Percentiles rank a stretch among this genome's conserved stretches.
These are phyloP conservation scores for Panorpa germanica DNA, from an alignment of 2,888 invertebrate species.

Conservation along the genomic window DNA sequence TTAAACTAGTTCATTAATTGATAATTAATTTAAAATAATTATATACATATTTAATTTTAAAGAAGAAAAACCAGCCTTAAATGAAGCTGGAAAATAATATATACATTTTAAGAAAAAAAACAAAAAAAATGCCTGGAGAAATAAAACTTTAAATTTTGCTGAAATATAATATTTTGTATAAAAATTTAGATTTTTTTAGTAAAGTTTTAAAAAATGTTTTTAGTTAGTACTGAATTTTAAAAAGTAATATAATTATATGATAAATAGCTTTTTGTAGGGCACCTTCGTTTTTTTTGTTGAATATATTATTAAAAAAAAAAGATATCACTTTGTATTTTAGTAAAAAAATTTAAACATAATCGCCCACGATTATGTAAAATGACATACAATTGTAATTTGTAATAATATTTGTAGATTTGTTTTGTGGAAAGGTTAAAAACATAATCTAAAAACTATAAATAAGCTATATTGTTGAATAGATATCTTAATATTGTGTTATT, in stretches of 20 bases:
- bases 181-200: constrained; percentile 8
- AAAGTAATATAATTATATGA: constrained; percentile 5
- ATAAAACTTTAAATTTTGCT: constrained; percentile 12
- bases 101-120: constrained; percentile 10
- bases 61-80: too few species aligned
- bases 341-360: constrained; percentile 8
- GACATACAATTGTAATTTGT: constrained; percentile 12
- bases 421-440: constrained; percentile 31
- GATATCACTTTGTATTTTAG: constrained; percentile 11
- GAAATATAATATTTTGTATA: constrained; percentile 7
- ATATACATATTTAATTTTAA: too few species aligned
- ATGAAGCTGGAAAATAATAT: constrained; percentile 9
- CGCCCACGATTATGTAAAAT: constrained; percentile 7
- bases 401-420: constrained; percentile 14
- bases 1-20: too few species aligned
- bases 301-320: constrained; percentile 10
- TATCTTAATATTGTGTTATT: constrained; percentile 26
- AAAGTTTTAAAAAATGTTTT: constrained; percentile 4
- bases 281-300: too few species aligned
- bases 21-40: too few species aligned
- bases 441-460: constrained; percentile 23
- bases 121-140: too few species aligned
- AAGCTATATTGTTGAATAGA: constrained; percentile 32
- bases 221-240: constrained; percentile 8
- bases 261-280: constrained; percentile 9